Evolutionary conservation across 2,888 invertebrate genomes (phyloP).

Genomic region (Prenolepis imparis): DNA sequence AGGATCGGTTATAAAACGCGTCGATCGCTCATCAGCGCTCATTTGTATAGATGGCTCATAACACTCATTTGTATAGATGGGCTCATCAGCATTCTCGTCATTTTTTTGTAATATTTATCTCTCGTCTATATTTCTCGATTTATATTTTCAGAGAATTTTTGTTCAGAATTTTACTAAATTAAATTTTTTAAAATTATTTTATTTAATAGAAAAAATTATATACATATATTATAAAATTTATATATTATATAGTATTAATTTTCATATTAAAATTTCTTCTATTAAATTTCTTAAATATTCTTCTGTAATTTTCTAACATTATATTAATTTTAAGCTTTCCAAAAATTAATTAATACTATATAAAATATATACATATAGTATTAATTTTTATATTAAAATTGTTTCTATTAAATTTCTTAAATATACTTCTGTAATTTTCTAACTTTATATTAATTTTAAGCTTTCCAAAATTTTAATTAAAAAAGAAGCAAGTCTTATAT

Average conservation of each 20-base stretch:
- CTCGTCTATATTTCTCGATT: background rate
- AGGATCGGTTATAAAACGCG: slow-evolving; percentile 78
- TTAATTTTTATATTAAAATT: too few relatives aligned
- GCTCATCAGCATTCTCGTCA: slow-evolving; percentile 22
- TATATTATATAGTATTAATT: too few relatives aligned
- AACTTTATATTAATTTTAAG: background rate
- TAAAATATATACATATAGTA: too few relatives aligned
- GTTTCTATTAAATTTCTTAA: too few relatives aligned
- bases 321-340: too few relatives aligned
- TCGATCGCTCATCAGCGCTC: slow-evolving; percentile 73
- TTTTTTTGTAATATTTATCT: slow-evolving; percentile 1
- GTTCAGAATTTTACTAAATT: background rate
- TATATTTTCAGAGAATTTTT: background rate
- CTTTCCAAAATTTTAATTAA: background rate
- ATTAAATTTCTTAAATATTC: too few relatives aligned
- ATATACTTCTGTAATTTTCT: background rate
- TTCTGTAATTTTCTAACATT: too few relatives aligned
- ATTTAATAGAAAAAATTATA: background rate
- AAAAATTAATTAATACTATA: too few relatives aligned
- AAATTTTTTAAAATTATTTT: background rate
- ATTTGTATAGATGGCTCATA: slow-evolving; percentile 42
- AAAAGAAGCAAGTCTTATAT: background rate
- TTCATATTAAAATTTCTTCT: too few relatives aligned
- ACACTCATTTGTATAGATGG: slow-evolving; percentile 52
- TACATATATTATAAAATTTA: too few relatives aligned